These are phyloP conservation scores for Aegithalos caudatus DNA, from an alignment of 2,113 vertebrate species.

Conservation along the genomic window DNA sequence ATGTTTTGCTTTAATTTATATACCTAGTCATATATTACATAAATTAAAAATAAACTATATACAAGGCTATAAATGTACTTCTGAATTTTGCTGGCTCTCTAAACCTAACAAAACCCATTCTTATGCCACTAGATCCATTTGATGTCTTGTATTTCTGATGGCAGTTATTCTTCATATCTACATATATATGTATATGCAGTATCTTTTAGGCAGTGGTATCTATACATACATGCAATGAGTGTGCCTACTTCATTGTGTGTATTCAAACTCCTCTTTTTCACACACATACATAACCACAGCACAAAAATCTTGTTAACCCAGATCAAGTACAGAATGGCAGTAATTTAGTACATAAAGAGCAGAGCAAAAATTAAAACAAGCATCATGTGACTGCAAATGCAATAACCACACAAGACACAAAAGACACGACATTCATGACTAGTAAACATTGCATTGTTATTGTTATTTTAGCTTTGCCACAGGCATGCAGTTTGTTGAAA, in stretches of 20 bases:
- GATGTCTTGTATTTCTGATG: constrained; percentile 11
- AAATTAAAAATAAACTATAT: constrained; percentile 57
- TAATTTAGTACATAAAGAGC: constrained; percentile 65
- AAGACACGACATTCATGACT: constrained; percentile 58
- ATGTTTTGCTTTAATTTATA: constrained; percentile 65
- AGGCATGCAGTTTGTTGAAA: constrained; percentile 65
- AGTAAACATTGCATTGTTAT: constrained; percentile 62
- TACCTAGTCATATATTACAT: constrained; percentile 43
- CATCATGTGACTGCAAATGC: constrained; percentile 59
- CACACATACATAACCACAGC: constrained; percentile 19
- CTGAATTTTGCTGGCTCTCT: constrained; percentile 17
- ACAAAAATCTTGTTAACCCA: constrained; percentile 47
- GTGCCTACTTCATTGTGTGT: background rate
- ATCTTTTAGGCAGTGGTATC: constrained; percentile 20
- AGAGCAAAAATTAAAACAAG: constrained; percentile 64
- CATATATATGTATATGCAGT: constrained; percentile 38
- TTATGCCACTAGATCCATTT: background rate
- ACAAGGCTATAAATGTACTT: constrained; percentile 44
- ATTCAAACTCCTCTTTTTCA: background rate
- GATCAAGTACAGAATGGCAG: constrained; percentile 61
- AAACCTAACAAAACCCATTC: background rate
- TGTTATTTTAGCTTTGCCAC: constrained; percentile 71
- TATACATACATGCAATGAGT: background rate
- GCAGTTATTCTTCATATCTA: constrained; percentile 50
- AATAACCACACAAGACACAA: constrained; percentile 67